A percentile compares a stretch with the other conserved stretches of the same genome.
Evolutionary conservation across 2,113 vertebrate species (phyloP).

Genomic region (Australoheros scitulus): DNA sequence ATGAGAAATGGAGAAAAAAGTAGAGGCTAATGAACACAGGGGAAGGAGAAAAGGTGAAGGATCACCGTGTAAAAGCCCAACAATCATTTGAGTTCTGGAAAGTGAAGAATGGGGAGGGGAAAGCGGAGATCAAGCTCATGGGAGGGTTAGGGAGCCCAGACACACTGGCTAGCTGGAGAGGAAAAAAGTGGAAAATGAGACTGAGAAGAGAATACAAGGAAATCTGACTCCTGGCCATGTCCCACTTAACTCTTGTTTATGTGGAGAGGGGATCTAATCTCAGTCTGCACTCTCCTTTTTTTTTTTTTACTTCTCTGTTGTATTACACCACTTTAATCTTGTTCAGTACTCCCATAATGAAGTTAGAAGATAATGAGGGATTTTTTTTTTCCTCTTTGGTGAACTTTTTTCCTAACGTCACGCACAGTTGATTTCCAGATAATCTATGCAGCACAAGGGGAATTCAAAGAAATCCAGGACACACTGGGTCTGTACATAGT

Average conservation of each 20-base stretch:
- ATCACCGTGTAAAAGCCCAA: constrained; percentile 55
- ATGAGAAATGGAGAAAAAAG: neutral
- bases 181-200: constrained; percentile 77
- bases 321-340: neutral
- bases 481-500: constrained; percentile 20
- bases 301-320: neutral
- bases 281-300: constrained; percentile 20
- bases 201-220: constrained; percentile 78
- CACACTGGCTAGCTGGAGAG: constrained; percentile 78
- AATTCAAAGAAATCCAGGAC: constrained; percentile 10
- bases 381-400: neutral
- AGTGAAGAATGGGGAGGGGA: constrained; percentile 76
- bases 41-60: constrained; percentile 29
- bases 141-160: constrained; percentile 76
- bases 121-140: constrained; percentile 52
- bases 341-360: neutral
- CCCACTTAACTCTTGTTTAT: constrained; percentile 73
- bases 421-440: constrained; percentile 14
- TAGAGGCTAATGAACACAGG: neutral
- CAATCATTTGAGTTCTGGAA: constrained; percentile 69
- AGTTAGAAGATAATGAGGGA: neutral
- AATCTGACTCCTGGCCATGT: constrained; percentile 77
- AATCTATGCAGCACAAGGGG: constrained; percentile 6
- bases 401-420: neutral
- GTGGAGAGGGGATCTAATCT: constrained; percentile 66